A percentile compares a stretch with the other conserved stretches of the same genome.
Evolutionary conservation across 2,113 vertebrate genomes (phyloP).

Genomic region (Nothocercus nigrocapillus): DNA sequence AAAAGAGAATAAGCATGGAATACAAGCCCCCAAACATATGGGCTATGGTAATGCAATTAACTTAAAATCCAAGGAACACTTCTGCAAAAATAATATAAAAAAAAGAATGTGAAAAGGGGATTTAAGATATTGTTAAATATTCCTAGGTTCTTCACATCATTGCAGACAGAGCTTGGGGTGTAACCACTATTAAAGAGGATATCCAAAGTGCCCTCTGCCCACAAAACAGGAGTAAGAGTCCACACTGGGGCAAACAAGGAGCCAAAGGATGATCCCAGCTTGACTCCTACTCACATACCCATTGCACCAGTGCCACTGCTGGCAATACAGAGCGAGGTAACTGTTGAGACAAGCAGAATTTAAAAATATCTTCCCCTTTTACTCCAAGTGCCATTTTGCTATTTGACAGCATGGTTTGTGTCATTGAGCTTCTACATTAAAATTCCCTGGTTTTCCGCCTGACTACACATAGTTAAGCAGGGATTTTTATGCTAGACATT

Average conservation of each 20-base stretch:
- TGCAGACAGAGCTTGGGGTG: neutral
- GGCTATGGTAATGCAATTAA: neutral
- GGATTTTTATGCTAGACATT: neutral
- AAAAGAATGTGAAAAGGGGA: neutral
- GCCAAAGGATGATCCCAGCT: neutral
- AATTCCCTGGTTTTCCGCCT: neutral
- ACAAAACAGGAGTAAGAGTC: neutral
- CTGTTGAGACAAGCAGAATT: neutral
- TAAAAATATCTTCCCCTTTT: neutral
- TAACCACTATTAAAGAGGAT: neutral
- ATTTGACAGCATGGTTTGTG: neutral
- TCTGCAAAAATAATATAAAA: neutral
- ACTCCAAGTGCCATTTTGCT: neutral
- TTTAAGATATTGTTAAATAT: neutral
- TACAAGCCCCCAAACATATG: accelerated
- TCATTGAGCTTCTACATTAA: neutral
- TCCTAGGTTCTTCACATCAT: neutral
- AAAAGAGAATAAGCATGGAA: neutral
- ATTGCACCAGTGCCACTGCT: accelerated
- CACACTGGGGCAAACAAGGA: neutral
- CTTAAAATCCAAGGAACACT: neutral
- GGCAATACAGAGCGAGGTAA: neutral
- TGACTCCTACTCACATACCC: neutral
- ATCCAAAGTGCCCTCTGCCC: neutral
- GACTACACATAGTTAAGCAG: neutral